A percentile compares a stretch with the other conserved stretches of the same genome.
Conservation (phyloP, 2,888 invertebrate genomes). For the Tenthredo amoena region DNA sequence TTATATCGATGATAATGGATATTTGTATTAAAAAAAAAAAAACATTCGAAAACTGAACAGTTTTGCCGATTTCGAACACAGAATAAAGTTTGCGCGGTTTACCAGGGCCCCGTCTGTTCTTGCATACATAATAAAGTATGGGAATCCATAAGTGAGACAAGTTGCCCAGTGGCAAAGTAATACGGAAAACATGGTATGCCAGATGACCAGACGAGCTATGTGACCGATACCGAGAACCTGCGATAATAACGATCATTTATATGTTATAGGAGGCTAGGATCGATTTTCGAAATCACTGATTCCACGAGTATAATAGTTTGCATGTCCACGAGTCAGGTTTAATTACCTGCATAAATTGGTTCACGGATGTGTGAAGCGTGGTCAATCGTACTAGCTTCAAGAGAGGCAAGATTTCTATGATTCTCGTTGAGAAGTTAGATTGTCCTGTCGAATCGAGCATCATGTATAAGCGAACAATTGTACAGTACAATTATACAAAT, state of each 20-base stretch:
- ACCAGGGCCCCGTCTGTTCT: conserved; percentile 61
- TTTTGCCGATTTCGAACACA: not conserved
- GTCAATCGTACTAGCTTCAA: conserved; percentile 66
- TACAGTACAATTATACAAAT: too few relatives aligned
- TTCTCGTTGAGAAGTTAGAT: conserved; percentile 61
- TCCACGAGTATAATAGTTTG: not conserved
- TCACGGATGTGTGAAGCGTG: conserved; percentile 65
- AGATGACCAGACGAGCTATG: conserved; percentile 62
- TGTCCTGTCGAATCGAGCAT: not conserved
- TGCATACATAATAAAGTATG: conserved; percentile 65
- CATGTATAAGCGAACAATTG: not conserved
- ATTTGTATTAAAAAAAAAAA: not conserved
- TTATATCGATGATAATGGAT: not conserved
- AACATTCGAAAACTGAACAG: not conserved
- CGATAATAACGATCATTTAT: not conserved
- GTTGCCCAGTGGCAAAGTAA: conserved; percentile 71
- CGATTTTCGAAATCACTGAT: not conserved
- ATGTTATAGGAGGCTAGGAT: not conserved
- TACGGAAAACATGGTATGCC: conserved; percentile 65
- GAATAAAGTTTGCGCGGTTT: not conserved
- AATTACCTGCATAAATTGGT: conserved; percentile 64
- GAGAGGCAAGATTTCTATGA: conserved; percentile 67
- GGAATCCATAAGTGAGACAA: conserved; percentile 67
- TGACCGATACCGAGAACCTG: conserved; percentile 64
- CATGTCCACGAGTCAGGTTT: not conserved